Evolutionary conservation across 2,797 vertebrate genomes (phyloP), one percentile per base, ranked within the genome.

Genomic region (Oryzias dopingdopingensis): DNA sequence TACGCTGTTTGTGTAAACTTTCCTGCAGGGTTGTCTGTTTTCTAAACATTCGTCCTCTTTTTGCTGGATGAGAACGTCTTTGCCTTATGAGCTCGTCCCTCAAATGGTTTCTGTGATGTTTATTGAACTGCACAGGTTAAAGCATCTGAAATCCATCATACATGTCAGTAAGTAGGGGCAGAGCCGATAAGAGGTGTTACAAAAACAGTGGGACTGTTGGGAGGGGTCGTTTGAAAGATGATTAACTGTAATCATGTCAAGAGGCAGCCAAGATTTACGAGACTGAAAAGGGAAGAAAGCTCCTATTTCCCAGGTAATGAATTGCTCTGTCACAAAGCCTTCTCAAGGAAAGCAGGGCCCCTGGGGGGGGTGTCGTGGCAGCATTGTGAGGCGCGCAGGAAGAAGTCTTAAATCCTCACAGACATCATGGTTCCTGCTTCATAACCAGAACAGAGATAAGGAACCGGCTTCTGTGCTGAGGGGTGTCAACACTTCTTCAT

Each of bases 241-340:
- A 86, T 87, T 76, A 87, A 85, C 80, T 86, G 81, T 86, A 88
- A 88, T 87, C 78, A 63, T 82, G 79, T 83, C 85, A 85, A 85
- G 74, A 84, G 82, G 77, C 80, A 77, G 74, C 72, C 59, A 47
- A 83, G 85, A 88, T 88, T 81, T 88, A 90, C 84, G 85, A 76
- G 59, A 48, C 73, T 84, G 75, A 86, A 86, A 86, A 64, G 62
- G 86, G 86, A 89, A 85, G 86, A 88, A 88, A 85, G 83, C 86
- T 84, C 83, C 76, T 78, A 78, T 85, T 83, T 86, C 80, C 47
- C 48, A 81, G 80, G 85, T 87, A 86, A 89, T 86, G 86, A 87
- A 86, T 88, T 72, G 85, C 80, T 80, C 71, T 63, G 85, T 84
- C 77, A 49, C 70, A 53, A 62, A 65, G 70, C 80, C 78, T 86